Evolutionary conservation across 1,140 invertebrate genomes (phyloP), one percentile per base, ranked within the genome.

Genomic region (Drosophila athabasca): DNA sequence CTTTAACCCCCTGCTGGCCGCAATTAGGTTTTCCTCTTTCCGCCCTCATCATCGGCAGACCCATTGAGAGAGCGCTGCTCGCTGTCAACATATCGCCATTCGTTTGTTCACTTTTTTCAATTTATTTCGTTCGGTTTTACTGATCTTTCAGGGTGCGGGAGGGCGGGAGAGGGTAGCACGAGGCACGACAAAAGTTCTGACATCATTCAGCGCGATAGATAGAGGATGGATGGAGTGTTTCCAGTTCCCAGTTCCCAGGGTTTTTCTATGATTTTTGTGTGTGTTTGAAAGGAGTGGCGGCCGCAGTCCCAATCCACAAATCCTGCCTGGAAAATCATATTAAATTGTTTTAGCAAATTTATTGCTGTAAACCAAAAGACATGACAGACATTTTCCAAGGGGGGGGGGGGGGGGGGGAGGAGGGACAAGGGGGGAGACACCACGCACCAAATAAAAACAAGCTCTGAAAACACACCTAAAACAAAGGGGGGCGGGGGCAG

Each of bases 341-440:
- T 78, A 82, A 82, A 82, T 83, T 82, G 78, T 82, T 82, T 72
- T 82, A 82, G 58, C 62, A 83, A 74, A 82, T 82, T 82, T 82
- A 82, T 82, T 82, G 74, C 79, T 78, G 70, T 83, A 74, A 68
- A 83, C 59, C 61, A 35, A 65, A 44, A 74, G 62, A 83, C 79
- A 61, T 83, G 79, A 82, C 79, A 83, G 35, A 39, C 79, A 65
- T 71, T 46, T 58, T 57, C 45, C 66, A 65, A 54, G 3, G 24
- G 24, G 24, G 24, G 3, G 39, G 13, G 26, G 22, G n/a, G 24
- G 9, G 41, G 41, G 31, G 31, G n/a, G n/a, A n/a, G n/a, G n/a
- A n/a, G n/a, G n/a, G n/a, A n/a, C n/a, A n/a, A n/a, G n/a, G n/a
- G 13, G n/a, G 11, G 5, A 15, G 17, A 55, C 44, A 62, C 72